Base-by-base conservation (phyloP, 2,113 vertebrate species). In the Glareola pratincola region DNA sequence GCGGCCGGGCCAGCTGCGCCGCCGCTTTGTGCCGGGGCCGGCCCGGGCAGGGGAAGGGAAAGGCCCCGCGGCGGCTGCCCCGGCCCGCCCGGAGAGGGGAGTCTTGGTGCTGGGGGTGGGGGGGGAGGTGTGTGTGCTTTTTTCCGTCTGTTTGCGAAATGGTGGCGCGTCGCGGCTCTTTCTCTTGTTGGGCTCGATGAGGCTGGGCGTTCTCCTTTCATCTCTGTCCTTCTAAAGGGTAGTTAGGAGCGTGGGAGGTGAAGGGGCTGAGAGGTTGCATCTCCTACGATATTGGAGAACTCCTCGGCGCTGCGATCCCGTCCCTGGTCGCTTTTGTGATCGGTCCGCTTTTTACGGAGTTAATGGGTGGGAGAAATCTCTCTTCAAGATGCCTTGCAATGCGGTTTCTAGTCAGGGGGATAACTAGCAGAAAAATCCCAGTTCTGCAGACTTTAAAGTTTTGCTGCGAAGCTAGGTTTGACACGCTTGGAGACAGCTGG, bases 201-300 rank as follows among this genome's bases (percentile, higher is more conserved):
- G 48, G 21, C 30, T 20, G 19, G 34, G 54, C n/a, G 4, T 16
- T 20, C 2, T 39, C 30, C 32, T 34, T n/a, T 14, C 22, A 7
- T 1, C 18, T 54, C 2, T 20, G 6, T 12, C 45, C 5, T 51
- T 41, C 7, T 30, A 23, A 39, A 41, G 34, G 7, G 8, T 30
- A 1, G 17, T 54, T 37, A 8, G 0, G 36, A 34, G 18, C 5
- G 8, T 14, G 16, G 22, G 53, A 60, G 57, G 23, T 3, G 16
- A 19, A 12, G 60, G 37, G 43, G 2, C 16, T 1, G 24, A 15
- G 32, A 21, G 9, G 20, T 59, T 85, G 34, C 2, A 2, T 39
- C 7, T 39, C 9, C n/a, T 12, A 8, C 19, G 0, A 1, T 24
- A 0, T 9, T 4, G 34, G 36, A 17, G 18, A 56, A 7, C 8